These are phyloP conservation scores for Cylas formicarius DNA, from an alignment of 1,140 invertebrate species.

Conservation along the genomic window DNA sequence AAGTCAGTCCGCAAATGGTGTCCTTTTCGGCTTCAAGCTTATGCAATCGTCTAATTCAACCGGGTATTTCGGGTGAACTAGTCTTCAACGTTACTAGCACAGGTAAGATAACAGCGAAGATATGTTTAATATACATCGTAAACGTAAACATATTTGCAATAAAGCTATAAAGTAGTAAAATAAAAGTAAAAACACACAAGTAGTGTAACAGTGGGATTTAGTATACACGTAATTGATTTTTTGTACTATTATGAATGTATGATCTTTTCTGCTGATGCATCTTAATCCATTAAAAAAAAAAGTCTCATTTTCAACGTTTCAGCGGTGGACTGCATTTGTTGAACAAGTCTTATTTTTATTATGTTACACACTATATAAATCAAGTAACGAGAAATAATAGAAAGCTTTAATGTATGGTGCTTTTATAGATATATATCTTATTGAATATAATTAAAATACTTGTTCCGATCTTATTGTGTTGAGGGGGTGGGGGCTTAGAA, in stretches of 20 bases:
- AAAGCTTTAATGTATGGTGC: too few species aligned
- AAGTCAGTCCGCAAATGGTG: slow-evolving; percentile 42
- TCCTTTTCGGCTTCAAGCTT: slow-evolving; percentile 48
- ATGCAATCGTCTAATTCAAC: slow-evolving; percentile 47
- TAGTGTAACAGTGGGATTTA: background rate
- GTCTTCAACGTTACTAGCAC: slow-evolving; percentile 47
- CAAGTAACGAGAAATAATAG: too few species aligned
- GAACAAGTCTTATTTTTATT: too few species aligned
- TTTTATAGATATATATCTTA: too few species aligned
- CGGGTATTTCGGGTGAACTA: slow-evolving; percentile 43
- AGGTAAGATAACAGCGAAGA: slow-evolving; percentile 38
- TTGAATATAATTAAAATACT: too few species aligned
- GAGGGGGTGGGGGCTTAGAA: too few species aligned
- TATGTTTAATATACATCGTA: too few species aligned
- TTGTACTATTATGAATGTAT: background rate
- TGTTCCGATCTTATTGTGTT: too few species aligned
- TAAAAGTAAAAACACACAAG: background rate
- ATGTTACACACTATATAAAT: too few species aligned
- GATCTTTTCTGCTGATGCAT: background rate
- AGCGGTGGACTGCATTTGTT: too few species aligned
- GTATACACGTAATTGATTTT: background rate
- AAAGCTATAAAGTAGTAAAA: background rate
- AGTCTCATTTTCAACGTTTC: too few species aligned
- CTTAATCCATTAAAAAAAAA: too few species aligned
- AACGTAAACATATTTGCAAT: background rate